phyloP scores from a whole-genome alignment of 2,113 vertebrate species.

The Petrocephalus zakoni region DNA sequence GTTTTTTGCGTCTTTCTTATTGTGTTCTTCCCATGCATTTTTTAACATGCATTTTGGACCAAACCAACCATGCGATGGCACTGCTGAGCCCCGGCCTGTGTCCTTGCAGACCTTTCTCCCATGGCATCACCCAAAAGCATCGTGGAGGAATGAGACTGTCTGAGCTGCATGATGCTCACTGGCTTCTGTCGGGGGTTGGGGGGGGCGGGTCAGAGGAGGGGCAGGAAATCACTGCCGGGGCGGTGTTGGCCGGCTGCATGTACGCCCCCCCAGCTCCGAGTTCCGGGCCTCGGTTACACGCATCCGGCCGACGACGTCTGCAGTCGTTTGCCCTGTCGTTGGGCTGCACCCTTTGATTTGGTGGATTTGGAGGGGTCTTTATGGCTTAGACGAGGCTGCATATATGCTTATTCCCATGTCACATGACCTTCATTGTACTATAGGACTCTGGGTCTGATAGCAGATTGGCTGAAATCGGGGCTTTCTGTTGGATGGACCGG shows the following conservation, averaged over 20 bases:
- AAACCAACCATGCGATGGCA: slow-evolving; percentile 16
- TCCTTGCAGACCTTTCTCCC: slow-evolving; percentile 23
- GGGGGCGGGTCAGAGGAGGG: slow-evolving; percentile 28
- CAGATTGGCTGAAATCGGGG: background rate
- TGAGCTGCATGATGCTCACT: slow-evolving; percentile 47
- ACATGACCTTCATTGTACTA: background rate
- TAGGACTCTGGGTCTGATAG: background rate
- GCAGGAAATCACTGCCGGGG: slow-evolving; percentile 23
- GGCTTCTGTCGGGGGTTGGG: slow-evolving; percentile 18
- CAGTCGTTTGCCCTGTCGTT: slow-evolving; percentile 22
- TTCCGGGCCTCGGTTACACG: background rate
- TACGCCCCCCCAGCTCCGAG: background rate
- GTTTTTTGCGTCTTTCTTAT: slow-evolving; percentile 1
- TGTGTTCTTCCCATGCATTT: slow-evolving; percentile 30
- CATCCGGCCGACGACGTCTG: background rate
- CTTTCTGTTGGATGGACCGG: background rate
- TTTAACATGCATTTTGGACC: slow-evolving; percentile 36
- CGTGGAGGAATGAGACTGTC: slow-evolving; percentile 42
- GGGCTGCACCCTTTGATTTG: slow-evolving; percentile 24
- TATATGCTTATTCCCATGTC: background rate
- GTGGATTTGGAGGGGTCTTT: slow-evolving; percentile 16
- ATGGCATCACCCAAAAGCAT: slow-evolving; percentile 43
- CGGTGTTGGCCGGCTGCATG: background rate
- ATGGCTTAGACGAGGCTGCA: slow-evolving; percentile 36
- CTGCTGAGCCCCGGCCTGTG: slow-evolving; percentile 30